A percentile compares a stretch with the other conserved stretches of the same genome.
Conservation (phyloP, 2,797 vertebrate species). For the Emys orbicularis region DNA sequence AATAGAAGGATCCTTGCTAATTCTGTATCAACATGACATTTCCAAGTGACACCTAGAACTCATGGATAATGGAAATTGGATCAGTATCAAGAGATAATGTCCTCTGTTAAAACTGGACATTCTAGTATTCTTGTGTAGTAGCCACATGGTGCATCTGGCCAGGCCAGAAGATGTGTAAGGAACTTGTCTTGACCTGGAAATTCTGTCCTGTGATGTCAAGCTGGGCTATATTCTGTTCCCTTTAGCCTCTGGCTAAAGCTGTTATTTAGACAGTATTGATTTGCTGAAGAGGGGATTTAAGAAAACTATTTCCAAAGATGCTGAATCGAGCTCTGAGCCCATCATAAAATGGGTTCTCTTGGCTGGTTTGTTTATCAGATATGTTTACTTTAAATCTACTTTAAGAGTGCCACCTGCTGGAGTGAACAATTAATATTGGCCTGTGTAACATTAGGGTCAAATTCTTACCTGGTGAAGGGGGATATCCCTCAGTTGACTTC, state of each 20-base stretch:
- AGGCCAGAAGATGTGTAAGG: background rate
- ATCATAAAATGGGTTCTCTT: background rate
- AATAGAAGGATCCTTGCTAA: background rate
- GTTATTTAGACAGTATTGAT: background rate
- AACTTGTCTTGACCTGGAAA: background rate
- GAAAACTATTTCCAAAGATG: background rate
- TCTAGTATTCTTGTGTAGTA: background rate
- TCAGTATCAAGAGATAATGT: background rate
- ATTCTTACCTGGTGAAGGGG: background rate
- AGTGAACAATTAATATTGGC: background rate
- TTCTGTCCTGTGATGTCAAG: background rate
- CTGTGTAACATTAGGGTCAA: background rate
- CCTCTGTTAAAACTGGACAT: background rate
- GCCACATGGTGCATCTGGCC: too few relatives aligned
- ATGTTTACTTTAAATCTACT: background rate
- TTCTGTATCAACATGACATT: background rate
- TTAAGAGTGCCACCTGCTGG: slow-evolving; percentile 72
- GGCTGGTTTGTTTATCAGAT: background rate
- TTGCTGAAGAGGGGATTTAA: background rate
- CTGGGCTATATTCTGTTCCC: background rate
- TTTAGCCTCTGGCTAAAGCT: background rate
- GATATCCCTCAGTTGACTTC: background rate
- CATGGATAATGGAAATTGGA: too few relatives aligned
- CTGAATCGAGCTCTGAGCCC: background rate
- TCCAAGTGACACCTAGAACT: background rate